These are phyloP conservation scores for Tupiocoris notatus DNA, from an alignment of 2,888 invertebrate genomes.

Conservation along the genomic window DNA sequence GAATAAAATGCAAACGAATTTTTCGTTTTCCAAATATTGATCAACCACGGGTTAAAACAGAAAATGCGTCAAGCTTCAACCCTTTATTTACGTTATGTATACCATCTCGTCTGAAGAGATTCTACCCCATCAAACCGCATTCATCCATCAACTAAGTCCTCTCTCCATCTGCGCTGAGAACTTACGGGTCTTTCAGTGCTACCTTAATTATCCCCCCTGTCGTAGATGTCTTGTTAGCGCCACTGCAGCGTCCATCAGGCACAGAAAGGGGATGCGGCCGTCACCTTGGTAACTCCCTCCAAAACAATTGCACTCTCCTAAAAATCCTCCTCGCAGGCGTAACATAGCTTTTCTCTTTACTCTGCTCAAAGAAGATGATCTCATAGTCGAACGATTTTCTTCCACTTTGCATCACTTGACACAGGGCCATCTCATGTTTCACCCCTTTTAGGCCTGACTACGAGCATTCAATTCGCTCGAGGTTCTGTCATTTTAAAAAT, in stretches of 20 bases:
- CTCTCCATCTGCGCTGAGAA: slow-evolving; percentile 4
- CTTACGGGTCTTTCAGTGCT: slow-evolving; percentile 17
- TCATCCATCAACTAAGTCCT: not conserved
- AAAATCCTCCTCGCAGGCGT: slow-evolving; percentile 6
- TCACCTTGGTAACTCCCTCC: slow-evolving; percentile 35
- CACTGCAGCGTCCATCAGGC: not conserved
- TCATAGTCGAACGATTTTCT: slow-evolving; percentile 32
- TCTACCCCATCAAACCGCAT: not conserved
- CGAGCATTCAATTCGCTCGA: no score
- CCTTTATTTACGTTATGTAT: not conserved
- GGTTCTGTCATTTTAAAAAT: no score
- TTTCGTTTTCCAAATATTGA: no score
- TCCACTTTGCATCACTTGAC: slow-evolving; percentile 28
- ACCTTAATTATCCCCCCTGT: slow-evolving; percentile 29
- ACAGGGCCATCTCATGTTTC: not conserved
- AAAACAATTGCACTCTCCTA: slow-evolving; percentile 28
- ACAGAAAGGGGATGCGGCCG: not conserved
- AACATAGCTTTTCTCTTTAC: not conserved
- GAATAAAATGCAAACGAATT: no score
- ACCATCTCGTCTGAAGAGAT: slow-evolving; percentile 12
- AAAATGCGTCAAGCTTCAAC: no score
- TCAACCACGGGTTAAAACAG: no score
- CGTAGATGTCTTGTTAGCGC: slow-evolving; percentile 12
- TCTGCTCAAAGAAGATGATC: slow-evolving; percentile 25
- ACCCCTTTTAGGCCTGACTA: no score